These are phyloP conservation scores for Scarus forsteni DNA, from an alignment of 2,797 vertebrate species.

Conservation along the genomic window DNA sequence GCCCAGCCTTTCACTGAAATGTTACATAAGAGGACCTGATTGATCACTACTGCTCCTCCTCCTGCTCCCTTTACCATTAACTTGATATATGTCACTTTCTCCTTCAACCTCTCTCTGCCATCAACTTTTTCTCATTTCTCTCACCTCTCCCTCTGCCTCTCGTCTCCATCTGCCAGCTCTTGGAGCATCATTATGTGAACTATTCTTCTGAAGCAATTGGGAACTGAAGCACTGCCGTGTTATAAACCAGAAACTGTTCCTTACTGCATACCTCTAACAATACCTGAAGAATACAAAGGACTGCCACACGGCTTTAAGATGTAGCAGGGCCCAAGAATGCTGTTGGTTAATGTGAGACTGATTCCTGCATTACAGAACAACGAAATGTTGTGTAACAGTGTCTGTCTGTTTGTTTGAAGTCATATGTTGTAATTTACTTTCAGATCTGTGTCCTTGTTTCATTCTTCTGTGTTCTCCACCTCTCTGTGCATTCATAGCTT, in stretches of 20 bases:
- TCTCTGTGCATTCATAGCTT: too few species aligned
- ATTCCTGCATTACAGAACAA: neutral
- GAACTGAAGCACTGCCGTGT: neutral
- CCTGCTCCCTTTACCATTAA: slow-evolving; percentile 10
- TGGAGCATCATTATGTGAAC: slow-evolving; percentile 4
- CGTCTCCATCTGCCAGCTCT: neutral
- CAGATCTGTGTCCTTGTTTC: neutral
- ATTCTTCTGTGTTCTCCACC: neutral
- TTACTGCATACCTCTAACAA: neutral
- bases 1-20: too few species aligned
- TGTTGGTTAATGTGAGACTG: neutral
- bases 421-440: neutral
- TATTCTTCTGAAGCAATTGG: neutral
- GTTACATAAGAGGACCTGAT: slow-evolving; percentile 56
- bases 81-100: slow-evolving; percentile 23
- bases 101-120: slow-evolving; percentile 4
- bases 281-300: neutral
- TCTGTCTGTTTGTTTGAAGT: neutral
- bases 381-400: neutral
- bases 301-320: too few species aligned
- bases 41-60: slow-evolving; percentile 18
- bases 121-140: slow-evolving; percentile 1
- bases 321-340: neutral
- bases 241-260: neutral
- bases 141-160: neutral